These are phyloP conservation scores for Trichogramma pretiosum DNA, from an alignment of 1,140 invertebrate species.

Conservation along the genomic window DNA sequence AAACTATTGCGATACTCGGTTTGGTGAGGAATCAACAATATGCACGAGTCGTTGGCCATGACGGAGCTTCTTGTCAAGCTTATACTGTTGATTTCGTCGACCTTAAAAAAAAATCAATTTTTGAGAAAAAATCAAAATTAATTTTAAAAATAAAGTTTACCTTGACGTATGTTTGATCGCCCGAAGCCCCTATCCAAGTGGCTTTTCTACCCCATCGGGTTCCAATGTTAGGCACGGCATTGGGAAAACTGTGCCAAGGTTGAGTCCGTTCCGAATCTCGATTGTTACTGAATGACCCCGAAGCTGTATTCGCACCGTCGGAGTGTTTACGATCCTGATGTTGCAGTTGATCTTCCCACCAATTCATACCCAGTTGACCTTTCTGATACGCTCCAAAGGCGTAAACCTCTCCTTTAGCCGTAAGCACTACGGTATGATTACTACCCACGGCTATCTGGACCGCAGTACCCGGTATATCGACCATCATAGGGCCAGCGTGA, in stretches of 20 bases:
- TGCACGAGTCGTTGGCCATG: conserved; percentile 77
- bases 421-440: conserved; percentile 89
- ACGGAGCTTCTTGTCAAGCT: conserved; percentile 78
- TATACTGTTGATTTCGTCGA: conserved; percentile 89
- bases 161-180: conserved; percentile 91
- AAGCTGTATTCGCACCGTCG: neutral
- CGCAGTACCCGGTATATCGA: conserved; percentile 60
- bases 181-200: conserved; percentile 87
- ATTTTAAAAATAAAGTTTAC: conserved; percentile 22
- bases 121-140: neutral
- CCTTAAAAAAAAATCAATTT: conserved; percentile 1
- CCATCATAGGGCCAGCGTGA: conserved; percentile 65
- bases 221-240: conserved; percentile 69
- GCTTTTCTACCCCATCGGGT: conserved; percentile 71
- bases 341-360: conserved; percentile 29
- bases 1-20: conserved; percentile 59
- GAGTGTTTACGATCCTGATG: neutral
- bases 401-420: conserved; percentile 81
- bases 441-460: conserved; percentile 84
- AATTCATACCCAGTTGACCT: conserved; percentile 70
- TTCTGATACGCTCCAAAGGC: conserved; percentile 90
- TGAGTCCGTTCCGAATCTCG: conserved; percentile 37
- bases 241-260: conserved; percentile 74
- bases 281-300: conserved; percentile 15
- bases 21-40: conserved; percentile 64